Conservation (phyloP, 1,140 invertebrate species). For the Musca vetustissima region DNA sequence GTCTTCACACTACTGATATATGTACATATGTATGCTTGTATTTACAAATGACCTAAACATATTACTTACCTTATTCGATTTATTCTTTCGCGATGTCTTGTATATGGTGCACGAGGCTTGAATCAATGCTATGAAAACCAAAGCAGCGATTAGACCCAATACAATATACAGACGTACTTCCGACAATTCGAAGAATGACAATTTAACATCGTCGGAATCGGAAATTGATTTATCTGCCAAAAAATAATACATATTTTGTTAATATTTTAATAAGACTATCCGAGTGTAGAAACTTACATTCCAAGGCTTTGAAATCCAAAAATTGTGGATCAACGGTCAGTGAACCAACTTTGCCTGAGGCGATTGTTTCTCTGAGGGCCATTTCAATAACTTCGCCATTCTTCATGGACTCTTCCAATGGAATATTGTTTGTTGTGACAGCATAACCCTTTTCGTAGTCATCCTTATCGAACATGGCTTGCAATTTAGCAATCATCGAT, state of each 20-base stretch:
- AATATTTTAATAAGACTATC: too few species aligned
- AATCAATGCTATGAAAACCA: constrained; percentile 76
- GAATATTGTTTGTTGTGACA: constrained; percentile 54
- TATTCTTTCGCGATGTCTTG: constrained; percentile 66
- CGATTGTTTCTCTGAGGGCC: constrained; percentile 68
- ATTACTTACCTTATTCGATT: constrained; percentile 60
- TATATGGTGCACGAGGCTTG: constrained; percentile 85
- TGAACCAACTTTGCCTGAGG: constrained; percentile 71
- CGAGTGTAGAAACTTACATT: constrained; percentile 62
- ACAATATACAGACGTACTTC: constrained; percentile 80
- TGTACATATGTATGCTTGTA: too few species aligned
- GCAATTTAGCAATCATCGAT: constrained; percentile 67
- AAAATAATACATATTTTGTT: too few species aligned
- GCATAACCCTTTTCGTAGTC: constrained; percentile 60
- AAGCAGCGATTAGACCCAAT: constrained; percentile 75
- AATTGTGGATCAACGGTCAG: constrained; percentile 77
- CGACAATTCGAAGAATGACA: constrained; percentile 63
- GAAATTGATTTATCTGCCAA: constrained; percentile 44
- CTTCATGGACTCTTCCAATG: constrained; percentile 51
- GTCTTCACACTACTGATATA: too few species aligned
- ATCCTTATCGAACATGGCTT: constrained; percentile 68
- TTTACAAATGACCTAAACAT: constrained; percentile 18
- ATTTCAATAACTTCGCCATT: constrained; percentile 59
- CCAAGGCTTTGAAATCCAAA: constrained; percentile 67
- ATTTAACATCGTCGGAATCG: constrained; percentile 46